Conservation (phyloP, 2,797 vertebrate genomes). For the Falco novaeseelandiae region DNA sequence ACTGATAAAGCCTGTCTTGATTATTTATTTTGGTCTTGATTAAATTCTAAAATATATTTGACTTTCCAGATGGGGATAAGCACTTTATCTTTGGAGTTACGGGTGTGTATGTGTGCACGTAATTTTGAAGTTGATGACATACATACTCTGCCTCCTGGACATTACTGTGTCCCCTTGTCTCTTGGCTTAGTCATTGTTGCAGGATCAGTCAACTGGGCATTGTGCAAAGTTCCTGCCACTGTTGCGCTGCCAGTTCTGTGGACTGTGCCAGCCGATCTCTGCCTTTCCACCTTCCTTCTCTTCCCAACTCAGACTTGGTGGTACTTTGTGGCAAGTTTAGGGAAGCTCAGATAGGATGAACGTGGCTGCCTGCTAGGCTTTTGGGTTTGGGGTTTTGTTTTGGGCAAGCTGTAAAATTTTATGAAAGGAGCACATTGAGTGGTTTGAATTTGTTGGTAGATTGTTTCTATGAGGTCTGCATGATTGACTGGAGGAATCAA, state of each 20-base stretch:
- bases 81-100: neutral
- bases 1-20: neutral
- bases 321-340: neutral
- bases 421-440: neutral
- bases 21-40: constrained; percentile 20
- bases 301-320: neutral
- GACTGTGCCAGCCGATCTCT: neutral
- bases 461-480: neutral
- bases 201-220: neutral
- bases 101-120: fast-evolving
- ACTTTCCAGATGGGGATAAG: constrained; percentile 7
- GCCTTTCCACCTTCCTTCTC: neutral
- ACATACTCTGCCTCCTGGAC: fast-evolving
- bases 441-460: neutral
- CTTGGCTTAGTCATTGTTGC: neutral
- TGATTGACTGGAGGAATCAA: neutral
- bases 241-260: neutral
- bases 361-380: neutral
- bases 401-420: neutral
- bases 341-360: neutral
- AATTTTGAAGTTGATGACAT: neutral
- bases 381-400: neutral
- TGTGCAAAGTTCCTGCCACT: neutral
- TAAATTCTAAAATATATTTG: neutral
- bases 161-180: neutral